Evolutionary conservation across 2,797 vertebrate species (phyloP).

Genomic region (Hippoglossus hippoglossus): DNA sequence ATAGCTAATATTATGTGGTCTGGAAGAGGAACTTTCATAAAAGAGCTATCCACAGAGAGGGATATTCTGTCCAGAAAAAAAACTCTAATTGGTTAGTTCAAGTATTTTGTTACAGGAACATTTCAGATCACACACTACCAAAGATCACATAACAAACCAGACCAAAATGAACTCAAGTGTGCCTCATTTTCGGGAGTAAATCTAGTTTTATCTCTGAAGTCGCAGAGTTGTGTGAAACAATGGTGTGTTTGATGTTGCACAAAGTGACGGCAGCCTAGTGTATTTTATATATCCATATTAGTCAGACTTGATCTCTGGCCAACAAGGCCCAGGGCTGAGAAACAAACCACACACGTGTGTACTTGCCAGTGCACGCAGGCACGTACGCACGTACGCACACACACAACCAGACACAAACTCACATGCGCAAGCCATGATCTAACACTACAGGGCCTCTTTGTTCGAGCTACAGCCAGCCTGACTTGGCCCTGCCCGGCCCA

Average conservation of each 20-base stretch:
- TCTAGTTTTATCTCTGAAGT: constrained; percentile 73
- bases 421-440: constrained; percentile 50
- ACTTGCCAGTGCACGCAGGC: constrained; percentile 14
- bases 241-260: constrained; percentile 73
- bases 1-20: constrained; percentile 5
- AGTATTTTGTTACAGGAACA: constrained; percentile 23
- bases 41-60: neutral
- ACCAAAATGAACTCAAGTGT: constrained; percentile 43
- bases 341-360: constrained; percentile 73
- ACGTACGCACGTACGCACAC: constrained; percentile 19
- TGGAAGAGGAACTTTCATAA: neutral
- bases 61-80: constrained; percentile 9
- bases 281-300: constrained; percentile 84
- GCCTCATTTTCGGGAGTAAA: constrained; percentile 47
- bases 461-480: constrained; percentile 59
- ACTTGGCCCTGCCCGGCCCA: constrained; percentile 61
- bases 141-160: constrained; percentile 17
- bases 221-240: constrained; percentile 77
- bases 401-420: constrained; percentile 21
- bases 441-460: constrained; percentile 78
- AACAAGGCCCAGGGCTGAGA: constrained; percentile 73
- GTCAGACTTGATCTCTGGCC: constrained; percentile 77
- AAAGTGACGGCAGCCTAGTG: constrained; percentile 73
- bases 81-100: constrained; percentile 3
- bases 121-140: constrained; percentile 20